Conservation (phyloP, 2,113 vertebrate species). For the Telmatochromis sp. region DNA sequence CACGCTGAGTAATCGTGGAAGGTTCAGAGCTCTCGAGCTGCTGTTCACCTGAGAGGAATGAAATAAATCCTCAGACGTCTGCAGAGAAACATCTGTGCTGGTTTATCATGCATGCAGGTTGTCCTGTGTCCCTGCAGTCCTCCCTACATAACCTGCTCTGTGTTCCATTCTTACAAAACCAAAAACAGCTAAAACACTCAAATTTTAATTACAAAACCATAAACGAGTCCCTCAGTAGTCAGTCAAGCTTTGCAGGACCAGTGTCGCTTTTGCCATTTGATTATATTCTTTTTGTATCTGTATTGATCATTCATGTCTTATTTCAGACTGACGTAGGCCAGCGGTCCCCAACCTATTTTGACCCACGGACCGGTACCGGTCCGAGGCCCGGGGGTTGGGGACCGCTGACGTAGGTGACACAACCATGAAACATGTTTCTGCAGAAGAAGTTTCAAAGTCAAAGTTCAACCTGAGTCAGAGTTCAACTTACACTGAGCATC, state of each 20-base stretch:
- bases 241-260: background rate
- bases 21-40: background rate
- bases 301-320: background rate
- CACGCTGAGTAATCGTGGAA: background rate
- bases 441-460: background rate
- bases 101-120: background rate
- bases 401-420: background rate
- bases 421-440: background rate
- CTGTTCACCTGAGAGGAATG: background rate
- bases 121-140: background rate
- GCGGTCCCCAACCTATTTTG: no score
- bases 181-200: background rate
- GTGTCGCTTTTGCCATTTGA: background rate
- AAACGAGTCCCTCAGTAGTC: background rate
- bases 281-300: background rate
- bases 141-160: background rate
- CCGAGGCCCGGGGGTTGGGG: no score
- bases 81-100: background rate
- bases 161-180: background rate
- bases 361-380: no score
- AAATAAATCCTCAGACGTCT: background rate
- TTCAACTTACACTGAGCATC: background rate
- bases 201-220: background rate
- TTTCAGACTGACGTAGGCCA: background rate
- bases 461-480: background rate